Evolutionary conservation across 2,888 invertebrate genomes (phyloP).

Genomic region (Labia minor): DNA sequence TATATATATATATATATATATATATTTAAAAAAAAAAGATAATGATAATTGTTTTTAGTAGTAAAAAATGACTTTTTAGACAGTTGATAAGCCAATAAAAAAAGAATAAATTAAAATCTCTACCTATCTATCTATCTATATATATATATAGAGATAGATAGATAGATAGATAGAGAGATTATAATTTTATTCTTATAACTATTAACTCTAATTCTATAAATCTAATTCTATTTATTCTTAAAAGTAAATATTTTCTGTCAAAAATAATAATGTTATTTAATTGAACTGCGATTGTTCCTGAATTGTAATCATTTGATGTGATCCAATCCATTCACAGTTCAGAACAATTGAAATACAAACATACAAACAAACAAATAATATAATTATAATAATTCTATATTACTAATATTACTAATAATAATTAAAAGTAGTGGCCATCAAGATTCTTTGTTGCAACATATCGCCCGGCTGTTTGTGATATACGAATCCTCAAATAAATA

Average conservation of each 20-base stretch:
- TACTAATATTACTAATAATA: not conserved
- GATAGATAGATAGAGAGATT: too few relatives aligned
- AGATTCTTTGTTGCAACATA: conserved; percentile 13
- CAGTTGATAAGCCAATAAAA: not conserved
- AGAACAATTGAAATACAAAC: not conserved
- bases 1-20: too few relatives aligned
- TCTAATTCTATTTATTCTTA: conserved; percentile 3
- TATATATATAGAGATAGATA: not conserved
- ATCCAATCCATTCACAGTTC: not conserved
- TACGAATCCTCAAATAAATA: not conserved
- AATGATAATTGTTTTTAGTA: not conserved
- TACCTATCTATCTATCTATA: not conserved
- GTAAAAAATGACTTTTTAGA: not conserved
- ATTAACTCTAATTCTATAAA: not conserved
- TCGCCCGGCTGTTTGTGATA: conserved; percentile 5
- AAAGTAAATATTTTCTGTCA: not conserved
- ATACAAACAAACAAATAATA: not conserved
- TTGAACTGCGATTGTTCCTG: not conserved
- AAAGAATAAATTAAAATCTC: not conserved
- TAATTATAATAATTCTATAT: too few relatives aligned
- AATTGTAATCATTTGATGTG: too few relatives aligned
- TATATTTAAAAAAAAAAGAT: not conserved
- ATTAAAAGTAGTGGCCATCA: not conserved
- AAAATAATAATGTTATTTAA: not conserved
- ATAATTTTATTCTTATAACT: not conserved